Percentiles rank a stretch among this genome's conserved stretches.
These are phyloP conservation scores for Semaprochilodus insignis DNA, from an alignment of 2,797 vertebrate species.

Conservation along the genomic window DNA sequence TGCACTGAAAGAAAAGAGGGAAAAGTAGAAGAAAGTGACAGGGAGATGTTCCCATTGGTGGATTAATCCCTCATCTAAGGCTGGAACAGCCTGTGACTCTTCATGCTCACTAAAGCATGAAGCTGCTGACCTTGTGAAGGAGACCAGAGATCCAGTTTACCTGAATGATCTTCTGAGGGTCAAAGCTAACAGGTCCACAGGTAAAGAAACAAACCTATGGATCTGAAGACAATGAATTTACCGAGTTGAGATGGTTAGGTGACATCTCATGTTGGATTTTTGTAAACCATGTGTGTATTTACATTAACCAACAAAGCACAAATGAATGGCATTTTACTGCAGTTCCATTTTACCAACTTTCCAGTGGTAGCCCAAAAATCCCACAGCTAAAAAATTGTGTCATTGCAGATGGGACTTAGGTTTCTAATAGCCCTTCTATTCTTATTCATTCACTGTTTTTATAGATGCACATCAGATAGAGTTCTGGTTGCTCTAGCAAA, in stretches of 20 bases:
- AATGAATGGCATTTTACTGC: slow-evolving; percentile 26
- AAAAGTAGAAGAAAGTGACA: neutral
- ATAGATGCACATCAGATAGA: neutral
- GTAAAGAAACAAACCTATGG: neutral
- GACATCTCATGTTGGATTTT: neutral
- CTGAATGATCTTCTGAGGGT: slow-evolving; percentile 21
- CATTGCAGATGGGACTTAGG: neutral
- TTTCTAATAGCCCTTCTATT: neutral
- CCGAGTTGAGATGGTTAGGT: slow-evolving; percentile 10
- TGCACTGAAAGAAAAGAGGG: slow-evolving; percentile 17
- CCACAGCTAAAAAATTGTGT: slow-evolving; percentile 21
- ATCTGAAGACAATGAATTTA: slow-evolving; percentile 18
- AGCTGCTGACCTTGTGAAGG: slow-evolving; percentile 39
- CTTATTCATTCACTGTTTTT: neutral
- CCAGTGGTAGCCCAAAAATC: slow-evolving; percentile 8
- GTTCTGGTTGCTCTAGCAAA: neutral
- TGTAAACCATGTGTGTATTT: slow-evolving; percentile 44
- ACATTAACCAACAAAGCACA: slow-evolving; percentile 50
- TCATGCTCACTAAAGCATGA: slow-evolving; percentile 6
- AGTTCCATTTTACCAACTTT: neutral
- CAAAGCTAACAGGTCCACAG: slow-evolving; percentile 17
- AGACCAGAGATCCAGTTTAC: slow-evolving; percentile 18
- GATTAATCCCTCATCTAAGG: neutral
- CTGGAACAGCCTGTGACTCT: neutral
- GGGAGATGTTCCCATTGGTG: neutral